These are phyloP conservation scores for Petromus typicus DNA, from an alignment of 2,113 vertebrate species.

Conservation along the genomic window DNA sequence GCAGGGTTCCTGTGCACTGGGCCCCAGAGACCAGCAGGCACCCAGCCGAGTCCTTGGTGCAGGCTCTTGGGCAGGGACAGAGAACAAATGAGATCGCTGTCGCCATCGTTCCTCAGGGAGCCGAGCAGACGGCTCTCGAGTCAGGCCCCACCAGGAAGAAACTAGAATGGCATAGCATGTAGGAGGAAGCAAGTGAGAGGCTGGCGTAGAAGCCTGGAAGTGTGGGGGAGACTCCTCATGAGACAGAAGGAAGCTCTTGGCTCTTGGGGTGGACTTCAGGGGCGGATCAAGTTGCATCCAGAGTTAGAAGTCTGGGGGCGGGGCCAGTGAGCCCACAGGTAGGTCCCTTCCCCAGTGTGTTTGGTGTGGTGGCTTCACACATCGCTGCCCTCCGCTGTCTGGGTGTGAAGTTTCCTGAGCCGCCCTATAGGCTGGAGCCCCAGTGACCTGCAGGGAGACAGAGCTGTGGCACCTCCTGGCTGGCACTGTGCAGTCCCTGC, in stretches of 20 bases:
- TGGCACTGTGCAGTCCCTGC: accelerated
- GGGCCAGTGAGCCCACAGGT: not conserved
- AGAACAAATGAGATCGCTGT: not conserved
- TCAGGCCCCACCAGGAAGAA: not conserved
- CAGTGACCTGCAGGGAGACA: not conserved
- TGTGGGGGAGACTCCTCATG: not conserved
- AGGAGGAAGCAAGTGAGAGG: not conserved
- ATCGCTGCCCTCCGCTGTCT: not conserved
- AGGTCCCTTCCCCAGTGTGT: not conserved
- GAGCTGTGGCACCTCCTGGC: not conserved
- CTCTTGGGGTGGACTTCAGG: not conserved
- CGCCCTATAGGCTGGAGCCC: not conserved
- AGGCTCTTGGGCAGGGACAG: not conserved
- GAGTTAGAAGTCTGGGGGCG: not conserved
- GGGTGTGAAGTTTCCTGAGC: accelerated
- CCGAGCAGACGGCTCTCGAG: not conserved
- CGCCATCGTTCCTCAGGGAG: not conserved
- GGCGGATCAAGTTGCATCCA: not conserved
- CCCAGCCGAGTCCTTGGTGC: not conserved
- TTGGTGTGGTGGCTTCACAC: not conserved
- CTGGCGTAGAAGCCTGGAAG: not conserved
- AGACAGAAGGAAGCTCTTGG: not conserved
- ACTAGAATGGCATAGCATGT: not conserved
- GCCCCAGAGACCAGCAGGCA: not conserved
- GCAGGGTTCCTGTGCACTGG: not conserved